Conservation (phyloP, 1,140 invertebrate species). For the Mactra quadrangularis region DNA sequence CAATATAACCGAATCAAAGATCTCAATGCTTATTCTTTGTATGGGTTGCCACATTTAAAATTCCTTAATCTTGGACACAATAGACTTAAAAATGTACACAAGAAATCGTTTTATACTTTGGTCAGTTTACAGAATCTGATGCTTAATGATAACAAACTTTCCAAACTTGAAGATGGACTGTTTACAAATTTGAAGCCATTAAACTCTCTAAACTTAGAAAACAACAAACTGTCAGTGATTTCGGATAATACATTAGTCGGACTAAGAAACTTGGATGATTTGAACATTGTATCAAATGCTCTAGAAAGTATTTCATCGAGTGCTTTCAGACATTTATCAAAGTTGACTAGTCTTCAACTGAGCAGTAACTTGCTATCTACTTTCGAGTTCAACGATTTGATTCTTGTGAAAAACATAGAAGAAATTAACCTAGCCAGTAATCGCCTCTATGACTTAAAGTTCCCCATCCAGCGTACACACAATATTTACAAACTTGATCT, state of each 20-base stretch:
- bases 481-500: conserved; percentile 39
- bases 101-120: conserved; percentile 57
- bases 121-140: conserved; percentile 51
- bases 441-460: conserved; percentile 10
- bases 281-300: conserved; percentile 52
- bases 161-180: conserved; percentile 34
- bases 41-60: conserved; percentile 67
- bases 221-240: conserved; percentile 59
- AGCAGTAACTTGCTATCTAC: conserved; percentile 50
- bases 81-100: conserved; percentile 47
- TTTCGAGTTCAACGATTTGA: conserved; percentile 34
- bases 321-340: conserved; percentile 46
- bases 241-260: conserved; percentile 56
- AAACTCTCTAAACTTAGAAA: conserved; percentile 44
- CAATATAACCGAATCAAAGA: conserved; percentile 61
- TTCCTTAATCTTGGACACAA: conserved; percentile 68
- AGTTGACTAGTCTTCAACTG: conserved; percentile 50
- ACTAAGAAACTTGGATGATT: conserved; percentile 53
- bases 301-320: conserved; percentile 33
- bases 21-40: conserved; percentile 51
- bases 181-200: conserved; percentile 57
- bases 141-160: conserved; percentile 59
- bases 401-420: conserved; percentile 32
- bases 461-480: conserved; percentile 18
- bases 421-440: conserved; percentile 49